A percentile compares a stretch with the other conserved stretches of the same genome.
Conservation (phyloP, 2,797 vertebrate genomes). For the Fistularia commersonii region DNA sequence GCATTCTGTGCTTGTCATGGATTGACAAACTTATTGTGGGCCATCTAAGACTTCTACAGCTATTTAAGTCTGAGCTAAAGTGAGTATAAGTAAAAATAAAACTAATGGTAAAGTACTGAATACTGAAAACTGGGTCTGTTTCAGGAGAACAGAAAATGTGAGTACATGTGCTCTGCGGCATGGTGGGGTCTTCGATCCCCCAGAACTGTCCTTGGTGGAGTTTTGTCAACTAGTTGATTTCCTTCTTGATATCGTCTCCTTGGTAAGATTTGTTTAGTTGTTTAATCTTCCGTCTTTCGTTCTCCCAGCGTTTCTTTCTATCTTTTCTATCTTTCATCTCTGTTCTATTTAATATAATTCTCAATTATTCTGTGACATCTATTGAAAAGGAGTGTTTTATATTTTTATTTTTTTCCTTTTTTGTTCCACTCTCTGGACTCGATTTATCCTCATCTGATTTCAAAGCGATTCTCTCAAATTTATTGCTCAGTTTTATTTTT, state of each 20-base stretch:
- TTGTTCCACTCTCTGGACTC: neutral
- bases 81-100: too few species aligned
- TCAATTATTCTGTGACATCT: neutral
- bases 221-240: constrained; percentile 98
- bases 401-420: neutral
- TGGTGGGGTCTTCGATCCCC: constrained; percentile 71
- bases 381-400: neutral
- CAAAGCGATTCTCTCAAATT: too few species aligned
- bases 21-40: too few species aligned
- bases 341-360: neutral
- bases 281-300: neutral
- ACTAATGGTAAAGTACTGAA: neutral
- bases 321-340: neutral
- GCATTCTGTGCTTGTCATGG: too few species aligned
- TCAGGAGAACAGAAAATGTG: constrained; percentile 83
- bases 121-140: constrained; percentile 12
- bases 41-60: too few species aligned
- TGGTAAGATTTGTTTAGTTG: constrained; percentile 80
- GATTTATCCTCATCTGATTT: neutral
- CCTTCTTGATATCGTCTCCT: constrained; percentile 96
- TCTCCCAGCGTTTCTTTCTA: neutral
- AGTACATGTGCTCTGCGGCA: constrained; percentile 67
- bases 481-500: neutral
- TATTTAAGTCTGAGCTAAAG: too few species aligned
- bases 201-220: constrained; percentile 85